Evolutionary conservation across 2,888 invertebrate genomes (phyloP).

Genomic region (Heteromyza rotundicornis): DNA sequence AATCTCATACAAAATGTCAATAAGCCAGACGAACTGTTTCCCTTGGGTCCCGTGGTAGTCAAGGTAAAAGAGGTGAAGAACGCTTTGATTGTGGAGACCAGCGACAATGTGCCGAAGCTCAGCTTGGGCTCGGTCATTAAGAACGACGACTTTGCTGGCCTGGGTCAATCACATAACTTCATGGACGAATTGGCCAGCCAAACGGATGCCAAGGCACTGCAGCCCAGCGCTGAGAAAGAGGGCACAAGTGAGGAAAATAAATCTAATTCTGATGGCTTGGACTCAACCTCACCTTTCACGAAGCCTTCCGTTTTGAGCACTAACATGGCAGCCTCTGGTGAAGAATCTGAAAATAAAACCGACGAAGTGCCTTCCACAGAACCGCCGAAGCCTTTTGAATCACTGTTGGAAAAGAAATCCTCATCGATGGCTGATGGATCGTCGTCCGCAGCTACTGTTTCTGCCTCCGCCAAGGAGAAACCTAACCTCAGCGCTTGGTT

Average conservation of each 20-base stretch:
- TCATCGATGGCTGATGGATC: constrained; percentile 10
- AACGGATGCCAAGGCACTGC: constrained; percentile 28
- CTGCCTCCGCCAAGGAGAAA: constrained; percentile 41
- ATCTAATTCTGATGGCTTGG: constrained; percentile 14
- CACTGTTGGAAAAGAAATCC: constrained; percentile 33
- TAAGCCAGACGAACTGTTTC: constrained; percentile 68
- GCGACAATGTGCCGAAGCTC: constrained; percentile 78
- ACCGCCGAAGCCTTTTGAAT: constrained; percentile 37
- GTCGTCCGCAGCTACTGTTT: too few species aligned
- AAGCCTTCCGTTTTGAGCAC: neutral
- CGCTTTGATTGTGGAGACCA: constrained; percentile 67
- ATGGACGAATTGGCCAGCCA: constrained; percentile 62
- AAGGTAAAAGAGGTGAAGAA: constrained; percentile 69
- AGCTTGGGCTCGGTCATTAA: constrained; percentile 85
- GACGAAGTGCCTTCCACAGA: constrained; percentile 28
- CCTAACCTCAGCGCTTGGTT: constrained; percentile 92
- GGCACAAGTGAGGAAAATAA: constrained; percentile 27
- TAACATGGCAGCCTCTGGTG: neutral
- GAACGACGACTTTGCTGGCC: constrained; percentile 69
- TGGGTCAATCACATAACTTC: constrained; percentile 74
- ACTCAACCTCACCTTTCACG: constrained; percentile 11
- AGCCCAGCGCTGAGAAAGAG: constrained; percentile 32
- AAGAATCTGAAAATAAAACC: neutral
- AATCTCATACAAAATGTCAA: constrained; percentile 77
- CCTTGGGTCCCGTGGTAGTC: constrained; percentile 62